phyloP scores from a whole-genome alignment of 2,113 vertebrate species.

The Megalops atlanticus region DNA sequence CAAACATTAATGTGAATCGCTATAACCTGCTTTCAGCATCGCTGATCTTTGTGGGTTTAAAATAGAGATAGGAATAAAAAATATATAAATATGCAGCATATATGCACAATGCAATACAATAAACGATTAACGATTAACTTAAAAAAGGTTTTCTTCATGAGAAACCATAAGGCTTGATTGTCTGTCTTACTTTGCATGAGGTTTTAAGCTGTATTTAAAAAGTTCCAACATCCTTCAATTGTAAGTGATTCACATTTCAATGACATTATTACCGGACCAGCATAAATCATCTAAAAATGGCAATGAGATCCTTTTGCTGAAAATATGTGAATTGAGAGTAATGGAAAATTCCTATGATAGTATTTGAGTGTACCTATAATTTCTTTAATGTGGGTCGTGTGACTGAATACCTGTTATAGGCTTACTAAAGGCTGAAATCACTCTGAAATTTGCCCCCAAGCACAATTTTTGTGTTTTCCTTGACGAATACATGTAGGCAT shows the following conservation, averaged over 20 bases:
- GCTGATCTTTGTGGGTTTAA: not conserved
- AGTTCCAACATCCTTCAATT: not conserved
- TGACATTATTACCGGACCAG: not conserved
- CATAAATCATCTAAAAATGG: not conserved
- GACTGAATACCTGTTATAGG: not conserved
- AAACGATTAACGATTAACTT: not conserved
- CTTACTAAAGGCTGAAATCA: not conserved
- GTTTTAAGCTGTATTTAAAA: constrained; percentile 15
- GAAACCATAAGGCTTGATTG: constrained; percentile 3
- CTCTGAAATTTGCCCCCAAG: not conserved
- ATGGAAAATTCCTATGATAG: not conserved
- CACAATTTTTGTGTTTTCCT: not conserved
- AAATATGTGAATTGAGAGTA: not conserved
- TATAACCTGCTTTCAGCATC: not conserved
- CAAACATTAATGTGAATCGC: not conserved
- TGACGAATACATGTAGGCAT: not conserved
- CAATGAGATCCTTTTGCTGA: not conserved
- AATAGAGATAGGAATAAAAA: not conserved
- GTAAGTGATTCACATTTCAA: not conserved
- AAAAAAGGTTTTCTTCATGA: not conserved
- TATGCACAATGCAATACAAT: constrained; percentile 2
- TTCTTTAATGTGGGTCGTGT: no score
- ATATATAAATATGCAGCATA: constrained; percentile 11
- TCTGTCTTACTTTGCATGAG: constrained; percentile 17
- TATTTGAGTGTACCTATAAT: not conserved